Evolutionary conservation across 2,888 invertebrate genomes (phyloP).

Genomic region (Nysson spinosus): DNA sequence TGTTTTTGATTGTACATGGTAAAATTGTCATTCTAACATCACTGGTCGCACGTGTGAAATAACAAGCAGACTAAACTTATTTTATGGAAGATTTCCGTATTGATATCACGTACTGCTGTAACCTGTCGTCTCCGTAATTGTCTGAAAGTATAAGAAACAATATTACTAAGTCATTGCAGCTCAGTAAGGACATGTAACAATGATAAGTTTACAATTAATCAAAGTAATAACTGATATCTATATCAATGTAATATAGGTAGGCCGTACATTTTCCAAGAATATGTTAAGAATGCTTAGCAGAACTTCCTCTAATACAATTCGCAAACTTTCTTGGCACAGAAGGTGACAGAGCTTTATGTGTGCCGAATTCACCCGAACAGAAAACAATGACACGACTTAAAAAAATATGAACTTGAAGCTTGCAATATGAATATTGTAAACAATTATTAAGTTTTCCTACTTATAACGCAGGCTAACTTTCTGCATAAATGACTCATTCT

Average conservation of each 20-base stretch:
- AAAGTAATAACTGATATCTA: constrained; percentile 59
- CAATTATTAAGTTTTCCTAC: constrained; percentile 39
- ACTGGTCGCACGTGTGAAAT: constrained; percentile 22
- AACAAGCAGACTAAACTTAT: constrained; percentile 1
- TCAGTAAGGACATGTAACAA: constrained; percentile 42
- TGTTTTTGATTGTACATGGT: constrained; percentile 24
- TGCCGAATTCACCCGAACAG: constrained; percentile 35
- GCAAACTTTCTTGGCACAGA: constrained; percentile 30
- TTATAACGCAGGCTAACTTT: constrained; percentile 22
- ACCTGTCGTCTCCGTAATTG: constrained; percentile 54
- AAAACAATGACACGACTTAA: constrained; percentile 18
- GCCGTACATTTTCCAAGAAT: constrained; percentile 38
- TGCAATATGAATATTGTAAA: constrained; percentile 13
- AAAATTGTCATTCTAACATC: constrained; percentile 18
- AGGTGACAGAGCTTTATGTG: constrained; percentile 44
- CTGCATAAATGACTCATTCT: constrained; percentile 34
- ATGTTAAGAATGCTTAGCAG: constrained; percentile 33
- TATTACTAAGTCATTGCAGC: constrained; percentile 51
- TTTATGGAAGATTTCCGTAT: constrained; percentile 7
- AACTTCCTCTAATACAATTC: constrained; percentile 30
- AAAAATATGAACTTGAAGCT: constrained; percentile 27
- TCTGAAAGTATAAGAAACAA: constrained; percentile 60
- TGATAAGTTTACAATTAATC: constrained; percentile 56
- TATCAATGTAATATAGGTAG: constrained; percentile 54
- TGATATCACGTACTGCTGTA: constrained; percentile 52